Conservation (phyloP, 2,113 vertebrate species). For the Apistogramma diplotaenia region DNA sequence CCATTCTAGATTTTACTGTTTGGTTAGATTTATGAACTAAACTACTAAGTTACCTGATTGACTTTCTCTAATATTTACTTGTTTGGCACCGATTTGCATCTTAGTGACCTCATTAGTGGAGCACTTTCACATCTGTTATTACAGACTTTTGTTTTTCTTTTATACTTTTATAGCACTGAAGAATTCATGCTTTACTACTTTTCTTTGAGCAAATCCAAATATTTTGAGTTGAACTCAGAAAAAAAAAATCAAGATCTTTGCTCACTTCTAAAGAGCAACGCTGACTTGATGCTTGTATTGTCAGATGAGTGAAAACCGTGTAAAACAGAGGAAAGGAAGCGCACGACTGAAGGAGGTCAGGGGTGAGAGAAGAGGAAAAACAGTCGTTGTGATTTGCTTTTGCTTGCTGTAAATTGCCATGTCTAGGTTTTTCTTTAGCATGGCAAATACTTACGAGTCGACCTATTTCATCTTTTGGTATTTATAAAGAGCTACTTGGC, state of each 20-base stretch:
- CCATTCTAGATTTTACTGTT: too few relatives aligned
- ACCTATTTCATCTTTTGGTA: constrained; percentile 44
- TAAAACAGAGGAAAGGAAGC: neutral
- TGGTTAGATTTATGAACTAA: too few relatives aligned
- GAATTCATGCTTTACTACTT: neutral
- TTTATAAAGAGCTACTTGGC: constrained; percentile 30
- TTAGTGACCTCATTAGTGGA: too few relatives aligned
- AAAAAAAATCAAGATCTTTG: neutral
- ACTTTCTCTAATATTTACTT: fast-evolving
- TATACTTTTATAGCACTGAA: neutral
- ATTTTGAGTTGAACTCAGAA: neutral
- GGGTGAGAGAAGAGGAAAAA: neutral
- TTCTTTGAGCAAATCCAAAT: neutral
- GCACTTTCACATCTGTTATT: too few relatives aligned
- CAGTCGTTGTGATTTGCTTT: neutral
- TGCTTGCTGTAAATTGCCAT: neutral
- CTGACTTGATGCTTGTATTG: neutral
- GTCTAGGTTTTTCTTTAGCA: neutral
- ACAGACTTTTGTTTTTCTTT: neutral
- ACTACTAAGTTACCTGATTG: too few relatives aligned
- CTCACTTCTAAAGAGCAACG: neutral
- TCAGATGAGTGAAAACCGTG: neutral
- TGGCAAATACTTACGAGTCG: neutral
- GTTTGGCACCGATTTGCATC: neutral
- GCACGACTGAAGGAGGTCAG: neutral